phyloP scores from a whole-genome alignment of 2,888 invertebrate species.

The Halictus ligatus region DNA sequence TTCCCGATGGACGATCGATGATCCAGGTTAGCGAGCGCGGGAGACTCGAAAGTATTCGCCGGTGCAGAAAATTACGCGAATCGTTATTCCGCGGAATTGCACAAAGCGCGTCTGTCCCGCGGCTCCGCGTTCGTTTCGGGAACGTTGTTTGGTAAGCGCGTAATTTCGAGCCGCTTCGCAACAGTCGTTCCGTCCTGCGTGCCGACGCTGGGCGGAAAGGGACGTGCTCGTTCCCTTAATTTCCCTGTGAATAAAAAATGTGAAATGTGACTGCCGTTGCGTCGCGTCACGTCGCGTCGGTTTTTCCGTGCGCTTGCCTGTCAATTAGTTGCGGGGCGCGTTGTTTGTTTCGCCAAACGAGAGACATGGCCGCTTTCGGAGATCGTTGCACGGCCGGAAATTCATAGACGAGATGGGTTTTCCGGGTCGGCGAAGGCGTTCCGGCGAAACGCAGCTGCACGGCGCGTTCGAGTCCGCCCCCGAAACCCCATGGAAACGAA shows the following conservation, averaged over 20 bases:
- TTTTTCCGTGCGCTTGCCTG: not conserved
- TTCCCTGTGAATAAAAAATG: slow-evolving; percentile 15
- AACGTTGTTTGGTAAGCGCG: slow-evolving; percentile 11
- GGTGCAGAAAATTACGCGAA: not conserved
- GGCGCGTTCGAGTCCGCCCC: not conserved
- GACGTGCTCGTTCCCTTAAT: not conserved
- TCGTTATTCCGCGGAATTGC: slow-evolving; percentile 14
- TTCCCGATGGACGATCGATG: not conserved
- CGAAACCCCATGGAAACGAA: slow-evolving; percentile 66
- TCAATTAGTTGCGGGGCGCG: not conserved
- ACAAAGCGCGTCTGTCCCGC: not conserved
- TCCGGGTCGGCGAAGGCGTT: not conserved
- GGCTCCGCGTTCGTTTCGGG: slow-evolving; percentile 12
- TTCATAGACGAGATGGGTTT: not conserved
- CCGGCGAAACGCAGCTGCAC: not conserved
- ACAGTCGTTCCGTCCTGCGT: not conserved
- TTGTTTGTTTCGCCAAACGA: not conserved
- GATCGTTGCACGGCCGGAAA: not conserved
- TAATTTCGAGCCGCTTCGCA: slow-evolving; percentile 21
- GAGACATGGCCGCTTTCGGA: slow-evolving; percentile 18
- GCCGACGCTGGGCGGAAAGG: not conserved
- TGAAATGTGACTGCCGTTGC: not conserved
- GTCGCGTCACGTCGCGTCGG: not conserved
- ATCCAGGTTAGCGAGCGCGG: not conserved
- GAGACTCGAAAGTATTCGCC: slow-evolving; percentile 14